Evolutionary conservation across 1,140 invertebrate species (phyloP), one percentile per base, ranked within the genome.

Genomic region (Zaprionus nigranus): DNA sequence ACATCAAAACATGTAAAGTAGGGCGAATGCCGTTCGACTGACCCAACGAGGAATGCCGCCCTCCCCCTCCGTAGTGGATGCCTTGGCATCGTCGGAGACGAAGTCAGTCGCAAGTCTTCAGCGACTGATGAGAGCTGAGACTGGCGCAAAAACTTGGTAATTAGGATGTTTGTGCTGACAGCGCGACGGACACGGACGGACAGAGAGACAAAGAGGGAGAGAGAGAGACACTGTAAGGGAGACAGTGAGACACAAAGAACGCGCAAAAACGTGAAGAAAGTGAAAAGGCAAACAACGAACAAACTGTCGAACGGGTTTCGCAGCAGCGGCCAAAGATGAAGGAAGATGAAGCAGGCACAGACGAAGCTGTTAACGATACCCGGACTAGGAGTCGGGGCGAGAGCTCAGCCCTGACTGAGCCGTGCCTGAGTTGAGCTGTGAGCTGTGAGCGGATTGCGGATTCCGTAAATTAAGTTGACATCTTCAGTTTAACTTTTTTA

Each of bases 1-100:
- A 82, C 84, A 87, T 82, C 72, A 78, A 86, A 87, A 88, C 81
- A 88, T 88, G 84, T 90, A 88, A 88, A 90, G 86, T 82, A 83
- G 86, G 83, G 75, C 61, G 60, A 63, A 34, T 66, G 51, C 34
- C 70, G 85, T 70, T 90, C 85, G 78, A 90, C 64, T 84, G 85
- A 88, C 84, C 85, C 81, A 87, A 73, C 78, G 81, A 84, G 65
- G 26, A 68, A 40, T 71, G 67, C 67, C 60, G n/a, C 51, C 6
- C 40, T n/a, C n/a, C 40, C 15, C n/a, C 40, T 17, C 40, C 1
- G 1, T 59, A 62, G 54, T 67, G 70, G 20, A 43, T 24, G 26
- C 53, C 26, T 13, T 56, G 13, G 15, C 24, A 56, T 24, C 20
- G 26, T 53, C 24, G 12, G 24, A 54, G 22, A 26, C 22, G 51